Percentiles rank a stretch among this genome's conserved stretches.
Conservation (phyloP, 2,797 vertebrate species). For the Enoplosus armatus region DNA sequence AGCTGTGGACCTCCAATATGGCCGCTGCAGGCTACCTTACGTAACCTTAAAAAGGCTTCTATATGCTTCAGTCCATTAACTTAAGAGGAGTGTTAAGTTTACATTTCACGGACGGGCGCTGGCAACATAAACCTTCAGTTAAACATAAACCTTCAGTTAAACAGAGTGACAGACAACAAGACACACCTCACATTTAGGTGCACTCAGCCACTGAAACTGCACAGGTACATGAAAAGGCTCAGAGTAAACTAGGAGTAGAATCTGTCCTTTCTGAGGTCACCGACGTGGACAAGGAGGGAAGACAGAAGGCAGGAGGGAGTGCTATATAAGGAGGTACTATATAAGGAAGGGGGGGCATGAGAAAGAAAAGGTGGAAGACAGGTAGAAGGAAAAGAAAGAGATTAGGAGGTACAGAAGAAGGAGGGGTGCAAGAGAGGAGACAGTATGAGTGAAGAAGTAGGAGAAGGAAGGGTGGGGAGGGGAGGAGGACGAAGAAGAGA, state of each 20-base stretch:
- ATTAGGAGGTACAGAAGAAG: neutral
- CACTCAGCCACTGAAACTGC: neutral
- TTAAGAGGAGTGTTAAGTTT: neutral
- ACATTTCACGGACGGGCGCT: neutral
- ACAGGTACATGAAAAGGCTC: neutral
- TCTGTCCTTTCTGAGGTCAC: neutral
- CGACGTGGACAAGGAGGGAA: neutral
- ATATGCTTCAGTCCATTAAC: neutral
- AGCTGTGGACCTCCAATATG: neutral
- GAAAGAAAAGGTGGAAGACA: neutral
- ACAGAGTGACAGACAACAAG: neutral
- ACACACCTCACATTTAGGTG: neutral
- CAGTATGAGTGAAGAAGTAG: neutral
- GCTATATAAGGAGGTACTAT: no score
- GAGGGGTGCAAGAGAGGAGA: neutral
- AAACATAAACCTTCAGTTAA: slow-evolving; percentile 13
- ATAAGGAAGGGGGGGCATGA: neutral
- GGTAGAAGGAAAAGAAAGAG: neutral
- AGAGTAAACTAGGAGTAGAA: neutral
- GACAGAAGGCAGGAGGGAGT: neutral
- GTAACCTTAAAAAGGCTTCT: neutral
- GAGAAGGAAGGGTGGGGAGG: neutral
- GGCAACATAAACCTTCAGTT: slow-evolving; percentile 1
- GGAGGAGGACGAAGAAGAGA: neutral
- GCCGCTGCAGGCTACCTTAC: neutral